Base-by-base conservation (phyloP, 2,113 vertebrate genomes). In the Oreochromis aureus region DNA sequence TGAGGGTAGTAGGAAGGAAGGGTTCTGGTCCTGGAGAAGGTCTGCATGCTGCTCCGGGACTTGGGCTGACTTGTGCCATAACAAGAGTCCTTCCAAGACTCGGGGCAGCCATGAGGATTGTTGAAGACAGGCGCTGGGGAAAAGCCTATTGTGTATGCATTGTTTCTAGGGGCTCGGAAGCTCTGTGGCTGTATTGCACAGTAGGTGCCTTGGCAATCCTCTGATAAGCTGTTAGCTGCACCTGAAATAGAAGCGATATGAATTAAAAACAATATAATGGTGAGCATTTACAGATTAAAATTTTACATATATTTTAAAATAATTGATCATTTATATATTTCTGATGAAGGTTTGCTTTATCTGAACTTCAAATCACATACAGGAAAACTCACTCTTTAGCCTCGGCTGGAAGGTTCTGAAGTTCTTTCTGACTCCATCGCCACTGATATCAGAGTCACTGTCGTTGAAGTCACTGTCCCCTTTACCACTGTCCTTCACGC, bases 401-500 rank as follows among this genome's bases (percentile, higher is more conserved):
- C 94, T 94, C 27, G 96, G 94, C 15, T 90, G 95, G 59, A 95
- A 94, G 61, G 95, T 92, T 54, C 86, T 94, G 76, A 92, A 88
- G 89, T 80, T 81, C 53, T 95, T 97, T 86, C 93, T 97, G 41
- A 94, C 87, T 76, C 89, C 95, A 19, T 96, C 95, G 16, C 92
- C 91, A 16, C 95, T 96, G 87, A 89, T 89, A 83, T 95, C 91
- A 10, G 95, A 97, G 92, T 95, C 94, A 9, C 94, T 97, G 90
- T 96, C 96, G 56, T 96, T 98, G 91, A 95, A 97, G 92, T 97
- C 96, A 30, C 96, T 96, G 87, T 97, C 95, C 91, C 96, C 92
- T 97, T 96, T 97, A 16, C 96, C 96, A 15, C 95, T 97, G 94
- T 96, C 97, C 94, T 97, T 97, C 94, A 96, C 59, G 78, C 95